Evolutionary conservation across 2,888 invertebrate species (phyloP).

Genomic region (Calliopum simillimum): DNA sequence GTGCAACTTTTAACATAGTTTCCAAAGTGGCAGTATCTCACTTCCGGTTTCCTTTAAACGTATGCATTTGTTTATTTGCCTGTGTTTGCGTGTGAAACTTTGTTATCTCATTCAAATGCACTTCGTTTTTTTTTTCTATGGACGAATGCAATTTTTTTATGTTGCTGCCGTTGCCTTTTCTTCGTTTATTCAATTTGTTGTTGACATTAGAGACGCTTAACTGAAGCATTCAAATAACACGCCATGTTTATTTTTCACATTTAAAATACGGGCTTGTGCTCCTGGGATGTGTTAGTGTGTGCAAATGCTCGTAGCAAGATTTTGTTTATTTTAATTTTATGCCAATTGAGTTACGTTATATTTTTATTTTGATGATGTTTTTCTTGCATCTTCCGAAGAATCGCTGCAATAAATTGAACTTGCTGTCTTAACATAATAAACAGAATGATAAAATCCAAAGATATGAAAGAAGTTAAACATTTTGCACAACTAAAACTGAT

Average conservation of each 20-base stretch:
- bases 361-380: too few species aligned
- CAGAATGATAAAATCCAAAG: too few species aligned
- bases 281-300: background rate
- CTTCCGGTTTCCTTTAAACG: constrained; percentile 10
- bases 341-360: constrained; percentile 19
- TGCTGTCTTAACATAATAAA: too few species aligned
- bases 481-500: too few species aligned
- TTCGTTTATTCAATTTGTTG: constrained; percentile 20
- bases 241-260: constrained; percentile 1
- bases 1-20: constrained; percentile 16
- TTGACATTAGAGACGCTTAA: constrained; percentile 14
- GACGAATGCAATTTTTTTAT: background rate
- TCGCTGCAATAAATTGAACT: too few species aligned
- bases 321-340: too few species aligned
- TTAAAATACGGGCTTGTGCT: background rate
- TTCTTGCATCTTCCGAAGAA: too few species aligned
- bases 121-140: background rate
- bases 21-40: background rate
- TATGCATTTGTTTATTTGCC: background rate
- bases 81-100: background rate
- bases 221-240: constrained; percentile 19
- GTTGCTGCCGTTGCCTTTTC: background rate
- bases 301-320: too few species aligned
- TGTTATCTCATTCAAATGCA: constrained; percentile 16
- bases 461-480: too few species aligned